These are phyloP conservation scores for Paracentrotus lividus DNA, from an alignment of 53 echinoderm and acorn worm genomes.

Conservation along the genomic window DNA sequence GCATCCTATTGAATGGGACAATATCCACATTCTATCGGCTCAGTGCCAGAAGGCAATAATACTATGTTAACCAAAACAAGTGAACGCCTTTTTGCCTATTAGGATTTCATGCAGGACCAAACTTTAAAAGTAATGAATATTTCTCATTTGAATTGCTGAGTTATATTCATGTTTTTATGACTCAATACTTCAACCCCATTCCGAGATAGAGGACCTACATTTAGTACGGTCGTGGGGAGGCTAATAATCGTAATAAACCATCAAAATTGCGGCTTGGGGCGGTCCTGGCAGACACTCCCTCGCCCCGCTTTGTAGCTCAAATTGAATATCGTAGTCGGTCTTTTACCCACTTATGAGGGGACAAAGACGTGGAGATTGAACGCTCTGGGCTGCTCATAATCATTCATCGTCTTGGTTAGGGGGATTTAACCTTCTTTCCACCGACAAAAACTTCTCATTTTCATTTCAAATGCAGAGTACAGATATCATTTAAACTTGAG, in stretches of 20 bases:
- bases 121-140: slow-evolving; percentile 16
- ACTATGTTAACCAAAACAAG: not conserved
- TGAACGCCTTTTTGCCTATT: not conserved
- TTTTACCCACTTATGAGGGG: not conserved
- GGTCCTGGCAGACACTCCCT: slow-evolving; percentile 26
- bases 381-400: slow-evolving; percentile 41
- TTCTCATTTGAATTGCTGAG: not conserved
- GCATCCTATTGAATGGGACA: not conserved
- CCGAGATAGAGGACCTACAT: not conserved
- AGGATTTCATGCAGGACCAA: not conserved
- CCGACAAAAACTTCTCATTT: not conserved
- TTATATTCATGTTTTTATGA: slow-evolving; percentile 27
- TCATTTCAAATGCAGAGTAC: not conserved
- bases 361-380: slow-evolving; percentile 41
- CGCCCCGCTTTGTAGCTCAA: slow-evolving; percentile 45
- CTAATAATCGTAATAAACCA: slow-evolving; percentile 64
- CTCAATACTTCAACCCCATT: slow-evolving; percentile 45
- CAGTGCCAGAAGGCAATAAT: not conserved
- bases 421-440: slow-evolving; percentile 50
- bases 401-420: slow-evolving; percentile 40
- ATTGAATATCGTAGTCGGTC: slow-evolving; percentile 43
- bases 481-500: not conserved
- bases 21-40: not conserved
- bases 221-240: slow-evolving; percentile 32
- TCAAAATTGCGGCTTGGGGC: slow-evolving; percentile 45